A percentile compares a stretch with the other conserved stretches of the same genome.
Conservation (phyloP, 2,113 vertebrate genomes). For the Bubo blakistoni region DNA sequence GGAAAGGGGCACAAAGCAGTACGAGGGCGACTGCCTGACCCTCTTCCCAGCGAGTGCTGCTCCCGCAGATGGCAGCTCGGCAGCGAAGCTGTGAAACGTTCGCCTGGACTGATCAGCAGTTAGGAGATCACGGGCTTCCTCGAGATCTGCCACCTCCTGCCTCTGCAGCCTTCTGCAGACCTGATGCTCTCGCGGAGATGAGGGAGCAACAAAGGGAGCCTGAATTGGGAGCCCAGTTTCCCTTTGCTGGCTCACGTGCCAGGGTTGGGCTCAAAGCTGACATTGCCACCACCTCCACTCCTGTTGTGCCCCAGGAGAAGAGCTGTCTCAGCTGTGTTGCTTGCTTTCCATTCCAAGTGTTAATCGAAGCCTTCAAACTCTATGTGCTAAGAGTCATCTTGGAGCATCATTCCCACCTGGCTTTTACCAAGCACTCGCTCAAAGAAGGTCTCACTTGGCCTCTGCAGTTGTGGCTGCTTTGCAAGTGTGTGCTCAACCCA, state of each 20-base stretch:
- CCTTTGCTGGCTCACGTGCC: neutral
- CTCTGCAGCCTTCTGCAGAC: neutral
- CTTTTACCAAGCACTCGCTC: neutral
- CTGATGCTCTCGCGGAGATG: rapidly evolving
- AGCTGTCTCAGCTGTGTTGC: neutral
- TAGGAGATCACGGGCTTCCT: neutral
- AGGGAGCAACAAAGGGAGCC: neutral
- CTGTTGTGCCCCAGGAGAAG: neutral
- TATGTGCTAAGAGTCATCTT: neutral
- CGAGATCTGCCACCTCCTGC: neutral
- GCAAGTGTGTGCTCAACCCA: neutral
- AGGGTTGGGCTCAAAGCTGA: neutral
- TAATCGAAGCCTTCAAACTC: neutral
- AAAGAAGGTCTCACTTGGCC: neutral
- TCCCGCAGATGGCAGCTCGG: neutral
- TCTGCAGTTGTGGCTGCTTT: neutral
- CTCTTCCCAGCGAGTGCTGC: neutral
- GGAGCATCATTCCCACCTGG: neutral
- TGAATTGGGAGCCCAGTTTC: neutral
- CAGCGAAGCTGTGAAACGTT: neutral
- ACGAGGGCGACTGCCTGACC: neutral
- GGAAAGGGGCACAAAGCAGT: neutral
- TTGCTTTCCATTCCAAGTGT: neutral
- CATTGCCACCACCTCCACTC: neutral
- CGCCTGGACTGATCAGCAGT: neutral